Conservation (phyloP, 2,113 vertebrate species). For the Grantiella picta region DNA sequence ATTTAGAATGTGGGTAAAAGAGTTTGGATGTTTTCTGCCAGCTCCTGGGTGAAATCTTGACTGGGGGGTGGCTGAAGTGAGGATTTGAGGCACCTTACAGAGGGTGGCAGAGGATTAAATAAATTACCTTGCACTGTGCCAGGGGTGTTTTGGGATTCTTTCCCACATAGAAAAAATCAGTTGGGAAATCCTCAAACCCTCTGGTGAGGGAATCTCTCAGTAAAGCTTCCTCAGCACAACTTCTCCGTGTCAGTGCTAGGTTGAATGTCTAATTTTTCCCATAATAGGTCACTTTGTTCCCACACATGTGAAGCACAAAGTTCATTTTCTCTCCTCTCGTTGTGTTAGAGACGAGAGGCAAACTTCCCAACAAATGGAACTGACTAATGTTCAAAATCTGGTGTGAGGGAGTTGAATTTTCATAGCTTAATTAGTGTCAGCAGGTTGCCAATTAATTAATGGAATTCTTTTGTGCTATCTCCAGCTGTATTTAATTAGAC, state of each 20-base stretch:
- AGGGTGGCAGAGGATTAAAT: not conserved
- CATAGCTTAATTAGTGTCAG: slow-evolving; percentile 71
- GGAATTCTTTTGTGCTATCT: slow-evolving; percentile 59
- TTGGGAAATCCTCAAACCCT: not conserved
- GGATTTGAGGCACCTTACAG: not conserved
- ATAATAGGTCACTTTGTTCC: slow-evolving; percentile 33
- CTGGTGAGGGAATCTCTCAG: not conserved
- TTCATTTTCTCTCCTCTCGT: slow-evolving; percentile 12
- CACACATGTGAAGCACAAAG: not conserved
- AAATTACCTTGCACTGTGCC: not conserved
- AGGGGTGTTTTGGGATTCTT: not conserved
- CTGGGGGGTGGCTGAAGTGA: not conserved
- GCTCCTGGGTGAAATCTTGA: not conserved
- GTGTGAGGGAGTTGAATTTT: slow-evolving; percentile 67
- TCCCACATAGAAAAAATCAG: not conserved
- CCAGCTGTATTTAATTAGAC: slow-evolving; percentile 71
- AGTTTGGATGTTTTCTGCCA: not conserved
- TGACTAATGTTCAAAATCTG: slow-evolving; percentile 66
- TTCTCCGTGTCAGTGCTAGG: not conserved
- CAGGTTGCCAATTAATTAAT: slow-evolving; percentile 73
- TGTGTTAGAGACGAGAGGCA: not conserved
- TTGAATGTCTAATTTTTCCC: not conserved
- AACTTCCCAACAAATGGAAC: slow-evolving; percentile 49
- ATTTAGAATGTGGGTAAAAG: not conserved
- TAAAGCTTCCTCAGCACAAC: not conserved